phyloP scores from a whole-genome alignment of 2,113 vertebrate species.

The human region GRCh38 chr9:16524001-16524500 shows the following conservation, averaged over 20 bases:
- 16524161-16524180: neutral
- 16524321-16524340: neutral
- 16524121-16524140: neutral
- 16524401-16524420: neutral
- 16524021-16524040: neutral
- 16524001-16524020: neutral
- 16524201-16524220: neutral
- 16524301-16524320: neutral
- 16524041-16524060: neutral
- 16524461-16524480: neutral
- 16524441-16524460: constrained; percentile 28
- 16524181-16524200: neutral
- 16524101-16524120: neutral
- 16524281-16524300: neutral
- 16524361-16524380: neutral
- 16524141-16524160: neutral
- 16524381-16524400: neutral
- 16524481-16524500: neutral
- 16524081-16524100: neutral
- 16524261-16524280: neutral
- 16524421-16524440: neutral
- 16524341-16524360: neutral
- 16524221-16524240: neutral
- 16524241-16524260: neutral
- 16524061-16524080: neutral